Percentiles rank a stretch among this genome's conserved stretches.
Evolutionary conservation across 2,888 invertebrate genomes (phyloP).

Genomic region (Ochlodes sylvanus): DNA sequence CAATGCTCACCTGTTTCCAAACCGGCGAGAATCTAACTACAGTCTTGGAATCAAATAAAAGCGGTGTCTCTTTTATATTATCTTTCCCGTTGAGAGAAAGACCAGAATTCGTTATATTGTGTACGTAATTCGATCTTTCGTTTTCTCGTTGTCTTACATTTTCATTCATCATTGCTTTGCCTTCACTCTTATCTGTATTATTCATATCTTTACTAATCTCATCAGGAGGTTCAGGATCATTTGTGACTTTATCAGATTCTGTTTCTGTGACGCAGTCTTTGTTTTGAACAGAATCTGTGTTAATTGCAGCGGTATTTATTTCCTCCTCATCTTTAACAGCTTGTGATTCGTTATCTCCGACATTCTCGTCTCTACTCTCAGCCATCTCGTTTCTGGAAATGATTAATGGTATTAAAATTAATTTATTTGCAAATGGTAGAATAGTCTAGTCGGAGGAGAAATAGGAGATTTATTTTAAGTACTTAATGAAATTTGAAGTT

Average conservation of each 20-base stretch:
- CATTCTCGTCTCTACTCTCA: constrained; percentile 45
- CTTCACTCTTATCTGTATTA: constrained; percentile 38
- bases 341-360: constrained; percentile 39
- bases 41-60: constrained; percentile 66
- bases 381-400: constrained; percentile 50
- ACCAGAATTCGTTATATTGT: constrained; percentile 66
- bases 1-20: constrained; percentile 71
- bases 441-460: no score
- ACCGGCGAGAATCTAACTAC: constrained; percentile 74
- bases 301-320: constrained; percentile 2
- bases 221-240: constrained; percentile 37
- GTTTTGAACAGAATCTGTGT: neutral
- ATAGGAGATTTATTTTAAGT: no score
- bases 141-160: constrained; percentile 42
- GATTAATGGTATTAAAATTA: neutral
- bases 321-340: constrained; percentile 40
- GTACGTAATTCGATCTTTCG: constrained; percentile 60
- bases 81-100: constrained; percentile 53
- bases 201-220: constrained; percentile 41
- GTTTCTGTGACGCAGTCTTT: constrained; percentile 32
- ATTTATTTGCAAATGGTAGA: no score
- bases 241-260: constrained; percentile 34
- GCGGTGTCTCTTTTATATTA: constrained; percentile 57
- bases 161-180: constrained; percentile 40
- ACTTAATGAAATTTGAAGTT: no score